phyloP scores from a whole-genome alignment of 1,140 invertebrate genomes.

The Zaprionus africanus region DNA sequence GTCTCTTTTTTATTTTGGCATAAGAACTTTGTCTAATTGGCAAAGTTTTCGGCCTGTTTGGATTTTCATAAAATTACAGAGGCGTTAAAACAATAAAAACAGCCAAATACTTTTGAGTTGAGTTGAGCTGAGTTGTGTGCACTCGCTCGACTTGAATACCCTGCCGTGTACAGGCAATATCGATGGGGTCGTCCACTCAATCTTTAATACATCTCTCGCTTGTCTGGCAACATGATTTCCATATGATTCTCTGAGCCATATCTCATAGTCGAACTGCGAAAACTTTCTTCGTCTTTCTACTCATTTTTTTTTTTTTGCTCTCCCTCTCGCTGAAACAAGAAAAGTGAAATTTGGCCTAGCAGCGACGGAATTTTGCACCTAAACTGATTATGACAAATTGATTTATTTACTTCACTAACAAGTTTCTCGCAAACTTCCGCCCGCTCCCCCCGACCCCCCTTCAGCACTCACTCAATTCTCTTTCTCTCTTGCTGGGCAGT shows the following conservation, averaged over 20 bases:
- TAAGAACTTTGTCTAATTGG: constrained; percentile 74
- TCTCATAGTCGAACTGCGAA: constrained; percentile 16
- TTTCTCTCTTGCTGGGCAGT: constrained; percentile 28
- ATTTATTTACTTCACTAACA: constrained; percentile 84
- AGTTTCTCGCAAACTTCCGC: constrained; percentile 75
- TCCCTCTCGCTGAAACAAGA: constrained; percentile 32
- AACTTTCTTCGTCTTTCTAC: constrained; percentile 11
- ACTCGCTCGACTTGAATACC: constrained; percentile 24
- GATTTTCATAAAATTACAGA: constrained; percentile 72
- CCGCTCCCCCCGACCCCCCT: neutral
- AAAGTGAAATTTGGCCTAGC: constrained; percentile 74
- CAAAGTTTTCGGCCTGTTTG: constrained; percentile 67
- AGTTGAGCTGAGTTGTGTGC: constrained; percentile 44
- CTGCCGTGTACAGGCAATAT: neutral
- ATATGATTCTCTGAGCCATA: neutral
- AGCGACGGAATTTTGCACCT: constrained; percentile 79
- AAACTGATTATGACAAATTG: constrained; percentile 84
- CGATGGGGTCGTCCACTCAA: neutral
- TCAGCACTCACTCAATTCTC: constrained; percentile 2
- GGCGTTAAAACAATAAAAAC: constrained; percentile 61
- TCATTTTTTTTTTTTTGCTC: constrained; percentile 16
- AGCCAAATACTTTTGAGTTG: constrained; percentile 56
- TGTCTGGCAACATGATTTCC: neutral
- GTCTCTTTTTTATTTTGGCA: neutral
- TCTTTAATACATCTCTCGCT: neutral